phyloP scores from a whole-genome alignment of 2,113 vertebrate species.

The Engystomops pustulosus region DNA sequence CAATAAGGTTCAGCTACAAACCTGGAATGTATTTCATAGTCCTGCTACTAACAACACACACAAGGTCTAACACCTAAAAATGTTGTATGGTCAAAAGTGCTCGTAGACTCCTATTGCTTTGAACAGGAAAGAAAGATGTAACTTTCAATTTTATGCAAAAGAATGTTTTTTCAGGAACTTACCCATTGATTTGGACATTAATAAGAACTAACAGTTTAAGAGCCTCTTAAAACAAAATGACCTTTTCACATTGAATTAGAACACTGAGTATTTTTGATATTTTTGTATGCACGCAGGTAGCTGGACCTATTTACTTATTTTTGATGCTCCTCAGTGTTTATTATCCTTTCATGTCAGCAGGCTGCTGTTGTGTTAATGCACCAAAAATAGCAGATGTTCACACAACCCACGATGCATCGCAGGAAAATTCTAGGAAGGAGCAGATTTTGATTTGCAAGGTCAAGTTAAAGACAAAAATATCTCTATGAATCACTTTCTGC shows the following conservation, averaged over 20 bases:
- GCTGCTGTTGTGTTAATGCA: background rate
- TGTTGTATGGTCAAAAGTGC: too few species aligned
- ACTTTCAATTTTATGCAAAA: too few species aligned
- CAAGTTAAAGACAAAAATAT: background rate
- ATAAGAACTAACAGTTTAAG: background rate
- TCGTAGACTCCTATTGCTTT: too few species aligned
- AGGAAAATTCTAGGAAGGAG: background rate
- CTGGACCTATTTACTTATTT: too few species aligned
- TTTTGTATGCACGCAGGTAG: background rate
- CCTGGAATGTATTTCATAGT: too few species aligned
- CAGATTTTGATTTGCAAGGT: background rate
- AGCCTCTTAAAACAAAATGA: background rate
- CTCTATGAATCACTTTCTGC: background rate
- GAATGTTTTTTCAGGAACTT: too few species aligned
- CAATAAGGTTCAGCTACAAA: too few species aligned
- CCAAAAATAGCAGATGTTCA: conserved; percentile 13
- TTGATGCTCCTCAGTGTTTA: background rate
- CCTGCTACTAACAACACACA: too few species aligned
- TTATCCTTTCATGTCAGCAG: background rate
- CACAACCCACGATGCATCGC: background rate
- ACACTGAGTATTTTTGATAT: background rate
- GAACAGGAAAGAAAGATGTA: too few species aligned
- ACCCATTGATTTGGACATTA: background rate
- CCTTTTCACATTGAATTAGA: background rate
- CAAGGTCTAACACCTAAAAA: too few species aligned